phyloP scores from a whole-genome alignment of 2,113 vertebrate genomes.

The Carettochelys insculpta region DNA sequence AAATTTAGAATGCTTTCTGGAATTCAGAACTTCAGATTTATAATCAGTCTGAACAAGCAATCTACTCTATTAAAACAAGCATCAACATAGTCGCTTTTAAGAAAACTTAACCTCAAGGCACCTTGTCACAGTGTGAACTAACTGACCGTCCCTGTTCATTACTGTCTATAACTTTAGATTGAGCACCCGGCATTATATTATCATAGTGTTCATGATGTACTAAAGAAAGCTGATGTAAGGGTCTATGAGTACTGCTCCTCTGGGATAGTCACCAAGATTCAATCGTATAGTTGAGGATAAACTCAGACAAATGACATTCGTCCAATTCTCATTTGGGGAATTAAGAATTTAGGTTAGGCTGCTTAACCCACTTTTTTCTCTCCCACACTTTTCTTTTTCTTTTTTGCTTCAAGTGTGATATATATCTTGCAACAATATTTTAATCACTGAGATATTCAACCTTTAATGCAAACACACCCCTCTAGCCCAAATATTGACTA shows the following conservation, averaged over 20 bases:
- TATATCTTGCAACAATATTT: neutral
- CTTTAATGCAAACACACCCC: neutral
- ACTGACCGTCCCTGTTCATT: neutral
- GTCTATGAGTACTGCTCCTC: neutral
- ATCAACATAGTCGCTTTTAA: neutral
- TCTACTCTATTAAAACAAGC: neutral
- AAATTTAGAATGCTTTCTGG: neutral
- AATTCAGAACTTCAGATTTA: neutral
- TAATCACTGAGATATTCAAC: neutral
- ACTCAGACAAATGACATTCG: neutral
- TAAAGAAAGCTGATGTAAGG: neutral
- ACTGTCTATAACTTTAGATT: neutral
- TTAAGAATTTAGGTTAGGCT: neutral
- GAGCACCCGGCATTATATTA: neutral
- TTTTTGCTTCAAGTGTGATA: too few species aligned
- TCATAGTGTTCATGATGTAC: neutral
- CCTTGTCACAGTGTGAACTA: neutral
- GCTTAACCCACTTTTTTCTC: too few species aligned
- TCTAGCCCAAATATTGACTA: neutral
- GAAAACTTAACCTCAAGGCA: neutral
- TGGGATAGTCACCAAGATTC: neutral
- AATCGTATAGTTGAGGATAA: neutral
- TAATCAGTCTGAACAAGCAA: neutral
- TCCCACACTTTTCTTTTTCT: too few species aligned
- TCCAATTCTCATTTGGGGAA: neutral